A percentile compares a stretch with the other conserved stretches of the same genome.
Evolutionary conservation across 1,140 invertebrate genomes (phyloP).

Genomic region (Uloborus diversus): DNA sequence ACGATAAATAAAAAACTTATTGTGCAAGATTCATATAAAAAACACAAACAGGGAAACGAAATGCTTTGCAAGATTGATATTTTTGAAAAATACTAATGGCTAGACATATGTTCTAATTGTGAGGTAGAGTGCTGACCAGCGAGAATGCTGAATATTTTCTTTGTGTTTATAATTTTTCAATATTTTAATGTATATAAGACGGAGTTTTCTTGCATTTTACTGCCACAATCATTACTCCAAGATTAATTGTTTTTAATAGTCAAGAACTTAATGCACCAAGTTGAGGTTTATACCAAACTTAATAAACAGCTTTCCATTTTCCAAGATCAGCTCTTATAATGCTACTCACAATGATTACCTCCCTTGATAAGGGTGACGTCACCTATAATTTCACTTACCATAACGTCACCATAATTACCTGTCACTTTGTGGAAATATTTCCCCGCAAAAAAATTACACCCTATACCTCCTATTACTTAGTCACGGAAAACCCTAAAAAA

Average conservation of each 20-base stretch:
- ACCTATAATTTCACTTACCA: neutral
- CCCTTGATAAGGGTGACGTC: neutral
- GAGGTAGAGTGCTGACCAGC: no score
- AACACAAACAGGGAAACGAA: no score
- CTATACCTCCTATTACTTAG: neutral
- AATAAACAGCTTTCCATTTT: no score
- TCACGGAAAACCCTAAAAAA: slow-evolving; percentile 4
- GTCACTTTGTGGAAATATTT: neutral
- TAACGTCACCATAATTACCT: neutral
- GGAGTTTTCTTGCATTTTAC: neutral
- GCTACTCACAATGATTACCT: neutral
- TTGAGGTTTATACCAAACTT: no score
- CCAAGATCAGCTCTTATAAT: neutral
- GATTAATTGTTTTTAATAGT: neutral
- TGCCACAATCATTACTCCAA: neutral
- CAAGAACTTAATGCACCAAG: neutral
- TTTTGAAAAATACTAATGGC: no score
- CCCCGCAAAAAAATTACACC: neutral
- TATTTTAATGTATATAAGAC: neutral
- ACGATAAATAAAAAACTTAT: no score
- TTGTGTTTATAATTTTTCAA: no score
- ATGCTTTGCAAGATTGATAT: no score
- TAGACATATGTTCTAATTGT: no score
- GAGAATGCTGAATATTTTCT: no score
- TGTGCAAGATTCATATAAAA: no score